Base-by-base conservation (phyloP, 2,797 vertebrate species). In the Gila robusta region DNA sequence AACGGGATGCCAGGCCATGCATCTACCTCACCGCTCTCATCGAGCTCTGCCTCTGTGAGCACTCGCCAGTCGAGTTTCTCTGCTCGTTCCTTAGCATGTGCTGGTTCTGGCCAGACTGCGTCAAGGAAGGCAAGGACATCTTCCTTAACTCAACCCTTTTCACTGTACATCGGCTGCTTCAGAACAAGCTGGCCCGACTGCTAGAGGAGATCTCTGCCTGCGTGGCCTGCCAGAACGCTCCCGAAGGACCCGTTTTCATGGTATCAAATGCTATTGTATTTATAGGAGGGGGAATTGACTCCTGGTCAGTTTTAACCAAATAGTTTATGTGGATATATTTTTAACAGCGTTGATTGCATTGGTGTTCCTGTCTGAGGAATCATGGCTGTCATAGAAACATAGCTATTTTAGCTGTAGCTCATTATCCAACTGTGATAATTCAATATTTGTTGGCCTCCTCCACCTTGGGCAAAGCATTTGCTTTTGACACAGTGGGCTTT, bases 71-170 rank as follows among this genome's bases (percentile, higher is more conserved):
- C 26, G 91, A 92, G 79, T 90, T 92, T 44, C 83, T 93, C 44
- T 90, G 91, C 85, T 93, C 94, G 17, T 83, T 94, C 69, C 83
- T 95, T 17, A 87, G 94, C 86, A 93, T 93, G 93, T 92, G 91
- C 88, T 94, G 94, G 90, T 92, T 92, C 89, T 94, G 94, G 94
- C 91, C 92, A 0, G 85, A 89, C 59, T 86, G 88, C 6, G 74
- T 87, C 26, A 88, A 88, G 0, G 89, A 92, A 85, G 92, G 93
- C 83, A 93, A 89, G 81, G 90, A 93, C 80, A 62, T 93, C 47
- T 92, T 94, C 81, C 76, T 95, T 81, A 92, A 91, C 62, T 93
- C 93, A 0, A 91, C 93, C 9, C 84, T 94, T 81, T 89, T 94
- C 26, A 85, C 92, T 67, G 59, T 94, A 39, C 90, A 92, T 21